phyloP scores from a whole-genome alignment of 1,140 invertebrate genomes.

The Drosophila parabipectinata region DNA sequence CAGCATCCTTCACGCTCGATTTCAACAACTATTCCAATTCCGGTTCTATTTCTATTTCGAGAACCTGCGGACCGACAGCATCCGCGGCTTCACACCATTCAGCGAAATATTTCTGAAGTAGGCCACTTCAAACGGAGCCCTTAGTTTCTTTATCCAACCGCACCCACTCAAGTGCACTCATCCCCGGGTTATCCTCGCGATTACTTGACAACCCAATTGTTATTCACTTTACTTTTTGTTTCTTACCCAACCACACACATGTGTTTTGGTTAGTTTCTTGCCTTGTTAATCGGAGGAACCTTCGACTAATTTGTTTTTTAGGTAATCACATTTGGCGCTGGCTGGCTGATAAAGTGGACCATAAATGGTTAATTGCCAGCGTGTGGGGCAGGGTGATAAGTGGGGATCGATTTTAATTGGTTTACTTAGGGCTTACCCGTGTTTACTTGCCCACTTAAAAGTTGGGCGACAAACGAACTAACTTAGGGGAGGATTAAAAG shows the following conservation, averaged over 20 bases:
- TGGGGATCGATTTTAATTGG: conserved; percentile 34
- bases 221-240: conserved; percentile 38
- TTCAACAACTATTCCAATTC: neutral
- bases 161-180: conserved; percentile 28
- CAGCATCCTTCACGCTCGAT: conserved; percentile 25
- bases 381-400: conserved; percentile 29
- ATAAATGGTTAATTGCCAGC: conserved; percentile 30
- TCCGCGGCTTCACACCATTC: conserved; percentile 47
- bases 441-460: conserved; percentile 26
- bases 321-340: conserved; percentile 55
- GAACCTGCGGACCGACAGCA: conserved; percentile 1
- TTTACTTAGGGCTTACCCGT: conserved; percentile 17
- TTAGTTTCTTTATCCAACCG: conserved; percentile 6
- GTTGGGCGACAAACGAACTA: neutral
- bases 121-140: conserved; percentile 44
- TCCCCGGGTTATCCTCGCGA: neutral
- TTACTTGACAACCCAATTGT: conserved; percentile 29
- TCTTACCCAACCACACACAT: conserved; percentile 39
- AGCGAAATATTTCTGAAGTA: conserved; percentile 61
- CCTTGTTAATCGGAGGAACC: neutral
- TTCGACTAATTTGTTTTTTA: conserved; percentile 53
- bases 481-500: conserved; percentile 15
- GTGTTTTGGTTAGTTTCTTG: conserved; percentile 38
- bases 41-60: conserved; percentile 1
- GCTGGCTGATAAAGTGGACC: conserved; percentile 20